Conservation (phyloP, 2,113 vertebrate genomes). For the Lanius collurio region DNA sequence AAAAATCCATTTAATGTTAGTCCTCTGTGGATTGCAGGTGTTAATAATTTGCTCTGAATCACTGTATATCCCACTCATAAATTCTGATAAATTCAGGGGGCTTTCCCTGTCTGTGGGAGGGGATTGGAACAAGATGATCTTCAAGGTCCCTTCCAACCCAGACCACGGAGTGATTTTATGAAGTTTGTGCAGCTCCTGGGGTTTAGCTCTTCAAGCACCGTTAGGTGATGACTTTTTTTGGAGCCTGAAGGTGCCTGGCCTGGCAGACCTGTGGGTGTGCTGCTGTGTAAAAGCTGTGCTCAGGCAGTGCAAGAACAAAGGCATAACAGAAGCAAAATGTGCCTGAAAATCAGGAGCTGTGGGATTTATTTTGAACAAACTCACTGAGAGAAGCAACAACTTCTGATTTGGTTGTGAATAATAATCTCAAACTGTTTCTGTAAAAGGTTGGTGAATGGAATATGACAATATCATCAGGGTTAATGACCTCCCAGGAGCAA, state of each 20-base stretch:
- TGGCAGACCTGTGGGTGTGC: not conserved
- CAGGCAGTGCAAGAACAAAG: not conserved
- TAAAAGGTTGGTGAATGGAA: not conserved
- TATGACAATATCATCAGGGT: not conserved
- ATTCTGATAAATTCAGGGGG: not conserved
- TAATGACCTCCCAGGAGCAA: not conserved
- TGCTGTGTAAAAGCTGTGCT: not conserved
- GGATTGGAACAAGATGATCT: not conserved
- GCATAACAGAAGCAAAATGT: not conserved
- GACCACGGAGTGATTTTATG: not conserved
- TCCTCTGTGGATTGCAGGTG: not conserved
- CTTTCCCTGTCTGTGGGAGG: not conserved
- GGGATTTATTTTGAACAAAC: not conserved
- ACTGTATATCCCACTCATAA: not conserved
- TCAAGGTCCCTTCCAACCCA: not conserved
- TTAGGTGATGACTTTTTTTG: not conserved
- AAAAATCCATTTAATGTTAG: not conserved
- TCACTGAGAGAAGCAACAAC: not conserved
- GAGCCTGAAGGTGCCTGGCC: not conserved
- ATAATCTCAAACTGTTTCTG: not conserved
- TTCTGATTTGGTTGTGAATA: not conserved
- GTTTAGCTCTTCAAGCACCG: not conserved
- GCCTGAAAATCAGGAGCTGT: not conserved
- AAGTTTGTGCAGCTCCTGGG: not conserved
- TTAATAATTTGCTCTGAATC: not conserved